phyloP scores from a whole-genome alignment of 1,140 invertebrate genomes.

The Probaryconus sp. region DNA sequence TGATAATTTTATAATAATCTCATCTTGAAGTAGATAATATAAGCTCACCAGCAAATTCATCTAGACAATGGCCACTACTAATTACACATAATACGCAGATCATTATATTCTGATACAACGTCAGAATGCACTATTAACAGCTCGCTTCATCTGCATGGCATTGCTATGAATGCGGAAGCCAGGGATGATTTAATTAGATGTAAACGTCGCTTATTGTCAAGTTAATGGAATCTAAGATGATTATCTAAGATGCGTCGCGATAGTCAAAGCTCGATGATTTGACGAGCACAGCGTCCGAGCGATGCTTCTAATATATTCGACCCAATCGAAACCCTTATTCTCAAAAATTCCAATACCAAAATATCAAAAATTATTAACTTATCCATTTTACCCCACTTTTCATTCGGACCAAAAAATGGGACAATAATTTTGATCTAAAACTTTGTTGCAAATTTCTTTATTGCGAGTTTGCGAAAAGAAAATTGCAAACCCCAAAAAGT shows the following conservation, averaged over 20 bases:
- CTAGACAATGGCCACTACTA: conserved; percentile 37
- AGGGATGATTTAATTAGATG: conserved; percentile 54
- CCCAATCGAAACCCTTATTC: no score
- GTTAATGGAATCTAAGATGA: conserved; percentile 53
- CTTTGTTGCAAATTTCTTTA: no score
- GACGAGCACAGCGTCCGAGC: no score
- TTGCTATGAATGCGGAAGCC: conserved; percentile 50
- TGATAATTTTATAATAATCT: conserved; percentile 13
- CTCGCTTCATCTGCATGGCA: conserved; percentile 58
- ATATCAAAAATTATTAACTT: no score
- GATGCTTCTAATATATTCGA: no score
- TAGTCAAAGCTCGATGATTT: conserved; percentile 35
- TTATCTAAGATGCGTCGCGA: conserved; percentile 47
- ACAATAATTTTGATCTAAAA: no score
- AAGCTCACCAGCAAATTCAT: conserved; percentile 22
- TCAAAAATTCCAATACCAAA: no score
- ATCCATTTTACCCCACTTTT: no score
- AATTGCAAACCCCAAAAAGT: no score
- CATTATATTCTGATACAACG: conserved; percentile 53
- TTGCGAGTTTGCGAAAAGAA: no score
- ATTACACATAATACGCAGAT: conserved; percentile 54
- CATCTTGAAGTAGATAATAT: conserved; percentile 28
- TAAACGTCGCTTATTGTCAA: conserved; percentile 55
- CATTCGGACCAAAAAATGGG: no score
- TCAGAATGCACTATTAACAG: conserved; percentile 60